Conservation (phyloP, 2,888 invertebrate genomes). For the Corythucha ciliata region DNA sequence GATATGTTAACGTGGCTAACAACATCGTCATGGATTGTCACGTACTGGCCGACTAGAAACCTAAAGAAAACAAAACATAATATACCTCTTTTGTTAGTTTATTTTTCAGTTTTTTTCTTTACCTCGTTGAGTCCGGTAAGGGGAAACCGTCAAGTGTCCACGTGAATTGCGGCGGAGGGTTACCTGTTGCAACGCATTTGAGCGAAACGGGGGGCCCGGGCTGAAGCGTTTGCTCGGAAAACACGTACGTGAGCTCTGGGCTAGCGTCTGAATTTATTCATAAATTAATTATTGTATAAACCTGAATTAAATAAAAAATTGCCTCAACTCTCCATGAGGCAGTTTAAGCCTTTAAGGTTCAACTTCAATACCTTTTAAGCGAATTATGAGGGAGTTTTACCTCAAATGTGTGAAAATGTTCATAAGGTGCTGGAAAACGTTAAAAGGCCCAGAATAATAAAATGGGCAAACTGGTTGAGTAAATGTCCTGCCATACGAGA, state of each 20-base stretch:
- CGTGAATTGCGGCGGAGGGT: slow-evolving; percentile 83
- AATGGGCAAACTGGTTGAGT: too few species aligned
- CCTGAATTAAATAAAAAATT: too few species aligned
- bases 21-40: slow-evolving; percentile 83
- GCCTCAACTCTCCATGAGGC: too few species aligned
- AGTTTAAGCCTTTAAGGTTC: too few species aligned
- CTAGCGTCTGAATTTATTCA: slow-evolving; percentile 66
- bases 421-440: too few species aligned
- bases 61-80: slow-evolving; percentile 46
- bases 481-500: too few species aligned
- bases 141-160: slow-evolving; percentile 87
- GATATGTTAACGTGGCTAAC: slow-evolving; percentile 88
- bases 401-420: too few species aligned
- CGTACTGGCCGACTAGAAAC: slow-evolving; percentile 83
- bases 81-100: background rate
- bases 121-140: slow-evolving; percentile 64
- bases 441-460: too few species aligned
- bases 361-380: too few species aligned
- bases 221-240: slow-evolving; percentile 83
- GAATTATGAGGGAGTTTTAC: too few species aligned
- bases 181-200: slow-evolving; percentile 89
- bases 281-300: background rate
- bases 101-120: slow-evolving; percentile 28
- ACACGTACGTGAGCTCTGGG: slow-evolving; percentile 82
- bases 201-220: slow-evolving; percentile 85